phyloP scores from a whole-genome alignment of 2,888 invertebrate genomes.

The Pseudoips prasinana region DNA sequence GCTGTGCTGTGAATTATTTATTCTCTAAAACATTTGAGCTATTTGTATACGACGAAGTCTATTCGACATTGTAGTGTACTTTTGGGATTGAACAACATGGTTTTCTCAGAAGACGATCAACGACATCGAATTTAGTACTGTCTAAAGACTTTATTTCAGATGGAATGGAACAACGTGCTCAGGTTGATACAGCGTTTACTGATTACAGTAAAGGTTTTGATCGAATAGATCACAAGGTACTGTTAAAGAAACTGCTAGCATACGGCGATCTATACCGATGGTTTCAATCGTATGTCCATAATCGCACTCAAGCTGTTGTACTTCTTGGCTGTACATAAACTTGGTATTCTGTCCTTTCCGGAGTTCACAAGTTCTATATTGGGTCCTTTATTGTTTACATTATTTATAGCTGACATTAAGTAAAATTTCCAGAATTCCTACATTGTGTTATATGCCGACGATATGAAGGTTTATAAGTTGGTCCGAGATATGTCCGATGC shows the following conservation, averaged over 20 bases:
- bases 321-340: constrained; percentile 3
- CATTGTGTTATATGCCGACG: constrained; percentile 6
- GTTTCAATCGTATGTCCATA: constrained; percentile 8
- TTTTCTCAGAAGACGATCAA: too few relatives aligned
- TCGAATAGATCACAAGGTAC: background rate
- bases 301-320: constrained; percentile 7
- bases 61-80: constrained; percentile 6
- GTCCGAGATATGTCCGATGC: too few relatives aligned
- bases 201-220: too few relatives aligned
- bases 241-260: constrained; percentile 1
- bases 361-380: constrained; percentile 8
- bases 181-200: constrained; percentile 16
- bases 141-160: constrained; percentile 4
- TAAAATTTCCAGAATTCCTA: constrained; percentile 1
- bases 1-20: too few relatives aligned
- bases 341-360: constrained; percentile 3
- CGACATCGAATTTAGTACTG: too few relatives aligned
- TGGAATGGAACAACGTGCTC: constrained; percentile 2
- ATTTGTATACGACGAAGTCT: constrained; percentile 13
- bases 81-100: too few relatives aligned
- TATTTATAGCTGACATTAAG: constrained; percentile 5
- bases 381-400: constrained; percentile 1
- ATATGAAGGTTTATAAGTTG: constrained; percentile 6
- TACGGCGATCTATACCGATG: constrained; percentile 8
- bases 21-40: constrained; percentile 18